Evolutionary conservation across 2,113 vertebrate genomes (phyloP).

Genomic region (Chrysemys picta): DNA sequence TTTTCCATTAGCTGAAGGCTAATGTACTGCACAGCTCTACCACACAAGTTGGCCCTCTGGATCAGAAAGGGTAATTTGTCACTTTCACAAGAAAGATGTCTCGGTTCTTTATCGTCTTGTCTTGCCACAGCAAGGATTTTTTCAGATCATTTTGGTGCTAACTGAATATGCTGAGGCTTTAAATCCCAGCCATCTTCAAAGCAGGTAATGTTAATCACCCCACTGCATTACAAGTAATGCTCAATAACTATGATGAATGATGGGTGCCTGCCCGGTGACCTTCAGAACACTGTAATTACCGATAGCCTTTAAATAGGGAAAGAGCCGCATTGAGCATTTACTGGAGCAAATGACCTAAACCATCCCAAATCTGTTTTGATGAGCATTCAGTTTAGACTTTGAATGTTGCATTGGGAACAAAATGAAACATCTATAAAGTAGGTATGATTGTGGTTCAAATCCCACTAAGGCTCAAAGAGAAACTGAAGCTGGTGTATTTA

Average conservation of each 20-base stretch:
- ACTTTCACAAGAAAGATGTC: conserved; percentile 51
- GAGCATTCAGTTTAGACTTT: background rate
- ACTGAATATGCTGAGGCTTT: conserved; percentile 13
- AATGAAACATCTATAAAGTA: background rate
- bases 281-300: background rate
- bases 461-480: background rate
- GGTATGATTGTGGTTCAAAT: background rate
- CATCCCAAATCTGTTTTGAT: background rate
- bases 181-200: conserved; percentile 1
- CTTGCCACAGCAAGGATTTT: background rate
- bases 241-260: background rate
- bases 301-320: background rate
- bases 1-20: conserved; percentile 27
- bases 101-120: conserved; percentile 36
- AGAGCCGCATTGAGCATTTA: background rate
- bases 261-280: rapidly evolving
- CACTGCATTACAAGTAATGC: background rate
- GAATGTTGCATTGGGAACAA: background rate
- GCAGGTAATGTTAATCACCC: conserved; percentile 20
- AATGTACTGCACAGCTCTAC: background rate
- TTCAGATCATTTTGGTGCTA: conserved; percentile 38
- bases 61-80: conserved; percentile 65
- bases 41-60: conserved; percentile 18
- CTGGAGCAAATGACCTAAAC: background rate
- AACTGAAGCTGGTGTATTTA: background rate